Evolutionary conservation across 1,140 invertebrate genomes (phyloP), one percentile per base, ranked within the genome.

Genomic region (Drosophila bipectinata): DNA sequence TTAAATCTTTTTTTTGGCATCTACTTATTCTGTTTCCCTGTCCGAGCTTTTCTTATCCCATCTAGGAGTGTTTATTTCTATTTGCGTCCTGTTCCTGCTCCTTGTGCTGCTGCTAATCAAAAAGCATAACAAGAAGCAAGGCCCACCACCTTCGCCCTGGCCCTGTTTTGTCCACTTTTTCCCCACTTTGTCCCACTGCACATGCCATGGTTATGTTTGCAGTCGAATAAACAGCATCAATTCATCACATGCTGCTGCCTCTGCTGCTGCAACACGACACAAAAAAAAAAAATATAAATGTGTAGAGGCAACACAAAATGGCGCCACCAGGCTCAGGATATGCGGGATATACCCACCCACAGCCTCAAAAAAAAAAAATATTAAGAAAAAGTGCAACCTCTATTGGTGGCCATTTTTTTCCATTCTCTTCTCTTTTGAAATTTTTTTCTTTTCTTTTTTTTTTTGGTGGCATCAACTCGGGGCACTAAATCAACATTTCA

Each of bases 401-500:
- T 71, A 75, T 52, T 74, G 72, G 59, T 44, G 47, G 41, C 48
- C 18, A 4, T 26, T 58, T 69, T 69, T 55, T 26, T 26, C 32
- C 39, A 44, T 44, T 32, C 18, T 21, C 49, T 21, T 9, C 21
- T 21, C 21, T 3, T 21, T 21, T 21, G 21, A 21, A 21, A 21
- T 3, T 21, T 21, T 21, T 21, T 21, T 48, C 6, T 28, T 41
- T 4, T 24, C 7, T 63, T 63, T 10, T 47, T 21, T 58, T 66
- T 18, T 30, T 39, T 21, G 68, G 51, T 62, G 57, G 62, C 72
- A 59, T 47, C 63, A 69, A 71, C 68, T 63, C 60, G 69, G 74
- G 72, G 84, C 83, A 88, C 83, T 88, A 88, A 88, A 88, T 88
- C 84, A 88, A 88, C 83, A 88, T 89, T 88, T 88, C 83, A 88